These are phyloP conservation scores for Megalurothrips usitatus DNA, from an alignment of 2,888 invertebrate species.

Conservation along the genomic window DNA sequence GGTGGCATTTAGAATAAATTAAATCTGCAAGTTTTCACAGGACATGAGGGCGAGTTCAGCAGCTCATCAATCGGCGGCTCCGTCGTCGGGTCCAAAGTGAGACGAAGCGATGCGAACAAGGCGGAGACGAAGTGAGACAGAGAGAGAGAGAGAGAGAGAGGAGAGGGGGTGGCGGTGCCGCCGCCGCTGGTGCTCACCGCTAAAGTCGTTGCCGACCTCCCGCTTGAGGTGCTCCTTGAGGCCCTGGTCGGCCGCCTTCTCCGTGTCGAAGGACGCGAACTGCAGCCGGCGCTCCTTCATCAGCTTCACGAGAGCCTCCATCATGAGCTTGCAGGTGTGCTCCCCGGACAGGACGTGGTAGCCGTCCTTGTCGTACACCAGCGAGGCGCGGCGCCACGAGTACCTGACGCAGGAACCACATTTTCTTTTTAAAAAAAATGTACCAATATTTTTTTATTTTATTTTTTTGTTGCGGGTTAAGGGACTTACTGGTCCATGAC, in stretches of 20 bases:
- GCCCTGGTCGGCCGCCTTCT: conserved; percentile 55
- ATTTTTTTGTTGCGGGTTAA: not conserved
- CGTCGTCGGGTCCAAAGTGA: no score
- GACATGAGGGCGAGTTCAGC: no score
- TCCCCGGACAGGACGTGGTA: conserved; percentile 62
- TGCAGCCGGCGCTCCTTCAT: conserved; percentile 49
- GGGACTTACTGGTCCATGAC: conserved; percentile 62
- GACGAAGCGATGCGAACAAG: no score
- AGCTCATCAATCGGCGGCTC: no score
- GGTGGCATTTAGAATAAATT: no score
- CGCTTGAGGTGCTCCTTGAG: conserved; percentile 61
- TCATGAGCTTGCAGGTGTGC: conserved; percentile 71
- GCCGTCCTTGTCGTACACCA: conserved; percentile 72
- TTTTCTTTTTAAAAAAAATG: no score
- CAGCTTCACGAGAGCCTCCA: conserved; percentile 64
- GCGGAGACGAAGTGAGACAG: no score
- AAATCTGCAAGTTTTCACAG: no score
- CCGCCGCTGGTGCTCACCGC: conserved; percentile 55
- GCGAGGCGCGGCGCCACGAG: conserved; percentile 65
- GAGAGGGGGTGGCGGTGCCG: no score
- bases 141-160: no score
- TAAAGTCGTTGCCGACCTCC: conserved; percentile 54
- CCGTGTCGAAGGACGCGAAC: conserved; percentile 59
- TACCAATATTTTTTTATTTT: no score
- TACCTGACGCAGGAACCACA: conserved; percentile 58